A percentile compares a stretch with the other conserved stretches of the same genome.
phyloP scores from a whole-genome alignment of 2,113 vertebrate species.

The Bufo bufo region DNA sequence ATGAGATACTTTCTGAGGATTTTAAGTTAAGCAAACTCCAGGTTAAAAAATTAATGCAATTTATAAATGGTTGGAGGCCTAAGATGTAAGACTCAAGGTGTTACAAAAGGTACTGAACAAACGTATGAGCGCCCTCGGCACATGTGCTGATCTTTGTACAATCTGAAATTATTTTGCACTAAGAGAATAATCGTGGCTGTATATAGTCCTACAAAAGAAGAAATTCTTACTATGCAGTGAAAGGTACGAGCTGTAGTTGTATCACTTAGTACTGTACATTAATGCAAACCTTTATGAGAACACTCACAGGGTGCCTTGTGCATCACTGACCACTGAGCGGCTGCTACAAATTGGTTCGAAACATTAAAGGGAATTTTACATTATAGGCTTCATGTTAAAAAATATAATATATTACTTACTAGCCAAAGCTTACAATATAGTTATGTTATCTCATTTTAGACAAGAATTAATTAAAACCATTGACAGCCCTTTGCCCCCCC shows the following conservation, averaged over 20 bases:
- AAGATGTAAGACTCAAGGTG: conserved; percentile 80
- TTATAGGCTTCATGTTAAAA: conserved; percentile 65
- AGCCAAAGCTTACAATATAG: conserved; percentile 69
- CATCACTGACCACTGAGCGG: conserved; percentile 75
- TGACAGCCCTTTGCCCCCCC: neutral
- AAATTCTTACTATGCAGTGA: conserved; percentile 82
- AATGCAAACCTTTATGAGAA: conserved; percentile 73
- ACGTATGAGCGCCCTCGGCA: conserved; percentile 59
- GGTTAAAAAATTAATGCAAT: conserved; percentile 97
- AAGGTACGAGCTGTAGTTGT: conserved; percentile 72
- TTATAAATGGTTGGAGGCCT: conserved; percentile 96
- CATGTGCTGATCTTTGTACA: conserved; percentile 65
- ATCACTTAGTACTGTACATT: conserved; percentile 75
- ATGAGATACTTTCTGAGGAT: conserved; percentile 96
- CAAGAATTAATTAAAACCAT: neutral
- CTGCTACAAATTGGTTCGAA: conserved; percentile 73
- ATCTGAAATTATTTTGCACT: conserved; percentile 78
- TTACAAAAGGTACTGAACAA: conserved; percentile 53
- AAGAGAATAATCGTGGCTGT: conserved; percentile 75
- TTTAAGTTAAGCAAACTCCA: conserved; percentile 97
- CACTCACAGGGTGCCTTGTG: conserved; percentile 79
- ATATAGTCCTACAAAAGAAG: conserved; percentile 75
- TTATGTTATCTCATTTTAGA: conserved; percentile 11
- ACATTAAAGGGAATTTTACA: conserved; percentile 67
- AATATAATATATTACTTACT: conserved; percentile 75